Base-by-base conservation (phyloP, 2,113 vertebrate species). In the Xiphias gladius region DNA sequence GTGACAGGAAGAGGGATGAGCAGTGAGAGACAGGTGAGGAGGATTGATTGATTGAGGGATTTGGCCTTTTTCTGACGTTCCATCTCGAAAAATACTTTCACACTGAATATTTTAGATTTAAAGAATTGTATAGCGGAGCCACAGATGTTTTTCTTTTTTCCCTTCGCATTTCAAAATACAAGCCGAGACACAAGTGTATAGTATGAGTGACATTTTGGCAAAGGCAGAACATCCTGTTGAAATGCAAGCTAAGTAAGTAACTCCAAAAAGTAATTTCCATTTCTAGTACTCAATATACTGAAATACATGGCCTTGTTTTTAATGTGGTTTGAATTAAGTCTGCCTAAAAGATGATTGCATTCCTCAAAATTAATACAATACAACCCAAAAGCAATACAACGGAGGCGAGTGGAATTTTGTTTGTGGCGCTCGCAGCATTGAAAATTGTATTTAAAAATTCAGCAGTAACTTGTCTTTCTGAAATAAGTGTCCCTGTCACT, bases 51-150 rank as follows among this genome's bases (percentile, higher is more conserved):
- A 83, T 81, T 82, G 76, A 74, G 76, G 39, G 74, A 71, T 80
- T 55, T 85, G 78, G 87, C 61, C 74, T 88, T 91, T 87, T 39
- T 48, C 30, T 39, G 20, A 32, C 2, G 2, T 50, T 73, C 30
- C n/a, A 32, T 68, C 55, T 8, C 32, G 75, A 67, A 66, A 55
- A 79, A 73, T 73, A 70, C 26, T 64, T 82, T 71, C 22, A 32
- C 16, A 41, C 57, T 63, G 13, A 26, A 30, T 71, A 1, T 43
- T 66, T 77, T 39, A 68, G 14, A 62, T 83, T 35, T 35, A 62
- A 79, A 76, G 65, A 50, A 84, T 22, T 68, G 57, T 43, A 78
- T 20, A 17, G 16, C 50, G 37, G 24, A 59, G 26, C 10, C 58
- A 22, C 32, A 14, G 3, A 19, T 68, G 57, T 22, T 6, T 6